Percentiles rank a stretch among this genome's conserved stretches.
These are phyloP conservation scores for Cariama cristata DNA, from an alignment of 2,113 vertebrate genomes.

Conservation along the genomic window DNA sequence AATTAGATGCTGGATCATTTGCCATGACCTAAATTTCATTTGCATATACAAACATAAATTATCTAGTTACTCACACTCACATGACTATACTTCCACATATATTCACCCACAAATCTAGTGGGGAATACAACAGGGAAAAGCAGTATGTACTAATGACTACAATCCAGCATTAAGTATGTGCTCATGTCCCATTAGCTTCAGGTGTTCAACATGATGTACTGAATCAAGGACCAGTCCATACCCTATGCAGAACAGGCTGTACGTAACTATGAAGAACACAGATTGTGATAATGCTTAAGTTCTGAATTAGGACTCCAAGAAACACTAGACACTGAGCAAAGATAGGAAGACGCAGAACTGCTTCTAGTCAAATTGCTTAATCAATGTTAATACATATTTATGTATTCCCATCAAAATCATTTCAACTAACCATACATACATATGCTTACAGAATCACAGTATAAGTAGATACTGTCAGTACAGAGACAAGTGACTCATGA, in stretches of 20 bases:
- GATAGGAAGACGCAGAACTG: not conserved
- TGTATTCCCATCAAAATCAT: not conserved
- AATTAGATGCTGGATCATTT: not conserved
- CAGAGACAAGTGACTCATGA: not conserved
- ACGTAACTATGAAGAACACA: not conserved
- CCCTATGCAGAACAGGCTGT: not conserved
- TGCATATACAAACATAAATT: not conserved
- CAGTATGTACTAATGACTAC: not conserved
- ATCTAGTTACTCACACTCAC: not conserved
- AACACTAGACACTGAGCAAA: not conserved
- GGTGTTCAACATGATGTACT: not conserved
- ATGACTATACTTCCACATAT: not conserved
- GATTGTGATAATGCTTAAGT: not conserved
- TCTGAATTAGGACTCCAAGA: not conserved
- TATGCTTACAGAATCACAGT: not conserved
- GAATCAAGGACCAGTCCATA: not conserved
- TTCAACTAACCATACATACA: not conserved
- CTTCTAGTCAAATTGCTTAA: not conserved
- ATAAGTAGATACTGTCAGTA: not conserved
- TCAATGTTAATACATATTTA: not conserved
- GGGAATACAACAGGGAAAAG: not conserved
- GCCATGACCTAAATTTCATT: not conserved
- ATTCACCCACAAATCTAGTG: not conserved
- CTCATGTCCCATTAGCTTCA: not conserved
- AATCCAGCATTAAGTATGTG: not conserved